phyloP scores from a whole-genome alignment of 1,140 invertebrate species.

The Drosophila arizonae region DNA sequence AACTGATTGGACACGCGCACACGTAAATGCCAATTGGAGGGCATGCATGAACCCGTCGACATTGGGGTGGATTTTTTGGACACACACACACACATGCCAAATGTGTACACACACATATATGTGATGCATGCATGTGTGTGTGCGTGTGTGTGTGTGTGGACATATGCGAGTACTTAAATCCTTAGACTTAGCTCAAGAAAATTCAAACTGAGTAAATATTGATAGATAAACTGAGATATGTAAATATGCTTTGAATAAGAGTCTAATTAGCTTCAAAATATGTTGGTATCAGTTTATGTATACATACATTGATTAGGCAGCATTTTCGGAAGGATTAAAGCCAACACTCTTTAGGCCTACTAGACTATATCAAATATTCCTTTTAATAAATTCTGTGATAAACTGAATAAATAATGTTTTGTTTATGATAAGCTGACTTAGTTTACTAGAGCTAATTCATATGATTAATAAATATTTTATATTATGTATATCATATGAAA shows the following conservation, averaged over 20 bases:
- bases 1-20: conserved; percentile 74
- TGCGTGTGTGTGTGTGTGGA: neutral
- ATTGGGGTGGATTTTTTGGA: conserved; percentile 66
- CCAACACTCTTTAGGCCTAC: no score
- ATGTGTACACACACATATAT: conserved; percentile 3
- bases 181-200: neutral
- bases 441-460: no score
- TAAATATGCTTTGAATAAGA: neutral
- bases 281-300: no score
- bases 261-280: no score
- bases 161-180: neutral
- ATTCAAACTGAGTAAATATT: neutral
- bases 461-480: no score
- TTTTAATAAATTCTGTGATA: no score
- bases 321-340: no score
- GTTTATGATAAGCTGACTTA: no score
- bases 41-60: conserved; percentile 50
- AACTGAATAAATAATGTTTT: no score
- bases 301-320: no score
- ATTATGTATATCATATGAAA: no score
- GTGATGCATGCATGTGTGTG: neutral
- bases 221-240: neutral
- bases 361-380: no score
- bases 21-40: conserved; percentile 78
- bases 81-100: conserved; percentile 14